These are phyloP conservation scores for Kryphioiulus occultus DNA, from an alignment of 2,888 invertebrate genomes.

Conservation along the genomic window DNA sequence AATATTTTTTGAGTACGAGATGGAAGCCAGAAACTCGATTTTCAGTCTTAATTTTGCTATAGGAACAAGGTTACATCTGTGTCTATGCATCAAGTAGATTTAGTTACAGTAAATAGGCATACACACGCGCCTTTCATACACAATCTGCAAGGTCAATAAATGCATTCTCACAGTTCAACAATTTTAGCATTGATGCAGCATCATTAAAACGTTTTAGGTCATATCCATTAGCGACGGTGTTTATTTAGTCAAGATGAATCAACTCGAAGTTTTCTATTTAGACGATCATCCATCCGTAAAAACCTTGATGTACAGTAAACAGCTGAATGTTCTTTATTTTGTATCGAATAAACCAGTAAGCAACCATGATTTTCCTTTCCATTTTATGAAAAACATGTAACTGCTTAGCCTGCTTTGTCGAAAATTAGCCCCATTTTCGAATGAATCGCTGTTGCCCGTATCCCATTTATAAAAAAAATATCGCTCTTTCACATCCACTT, in stretches of 20 bases:
- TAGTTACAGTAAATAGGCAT: neutral
- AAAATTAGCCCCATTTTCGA: no score
- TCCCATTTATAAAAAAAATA: no score
- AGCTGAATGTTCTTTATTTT: neutral
- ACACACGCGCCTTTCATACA: neutral
- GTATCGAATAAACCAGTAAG: neutral
- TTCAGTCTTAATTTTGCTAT: neutral
- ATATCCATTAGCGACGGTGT: neutral
- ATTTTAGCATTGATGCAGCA: neutral
- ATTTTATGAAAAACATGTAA: no score
- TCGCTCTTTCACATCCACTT: no score
- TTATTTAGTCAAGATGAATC: neutral
- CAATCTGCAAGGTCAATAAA: neutral
- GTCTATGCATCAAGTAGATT: neutral
- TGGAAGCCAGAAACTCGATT: neutral
- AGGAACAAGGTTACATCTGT: neutral
- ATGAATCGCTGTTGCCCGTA: no score
- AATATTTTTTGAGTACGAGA: neutral
- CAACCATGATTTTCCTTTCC: no score
- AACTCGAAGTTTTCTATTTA: neutral
- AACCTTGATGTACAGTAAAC: neutral
- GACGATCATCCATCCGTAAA: neutral
- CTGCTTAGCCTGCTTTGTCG: no score
- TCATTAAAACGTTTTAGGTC: neutral
- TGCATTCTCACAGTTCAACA: neutral